Evolutionary conservation across 1,140 invertebrate species (phyloP).

Genomic region (Wiebesia pumilae): DNA sequence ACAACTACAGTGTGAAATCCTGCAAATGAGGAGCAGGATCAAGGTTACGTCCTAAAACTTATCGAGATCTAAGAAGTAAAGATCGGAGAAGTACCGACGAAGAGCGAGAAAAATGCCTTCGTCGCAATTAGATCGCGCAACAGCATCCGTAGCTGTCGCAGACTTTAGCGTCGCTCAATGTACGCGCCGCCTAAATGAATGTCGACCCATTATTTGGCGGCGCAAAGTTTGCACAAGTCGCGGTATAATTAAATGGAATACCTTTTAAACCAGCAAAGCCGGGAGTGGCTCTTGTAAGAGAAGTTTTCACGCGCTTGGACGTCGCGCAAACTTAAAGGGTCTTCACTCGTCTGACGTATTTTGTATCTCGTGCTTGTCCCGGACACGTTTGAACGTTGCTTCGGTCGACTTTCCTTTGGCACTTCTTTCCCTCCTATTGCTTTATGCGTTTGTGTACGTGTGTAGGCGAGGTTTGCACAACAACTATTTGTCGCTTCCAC

Average conservation of each 20-base stretch:
- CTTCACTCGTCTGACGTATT: neutral
- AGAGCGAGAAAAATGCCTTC: neutral
- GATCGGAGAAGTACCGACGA: neutral
- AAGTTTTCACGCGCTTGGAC: neutral
- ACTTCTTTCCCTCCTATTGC: neutral
- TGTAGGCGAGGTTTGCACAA: neutral
- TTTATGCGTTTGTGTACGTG: neutral
- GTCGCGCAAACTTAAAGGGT: neutral
- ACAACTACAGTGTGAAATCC: too few species aligned
- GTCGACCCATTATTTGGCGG: neutral
- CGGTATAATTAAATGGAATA: slow-evolving; percentile 41
- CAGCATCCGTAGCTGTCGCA: slow-evolving; percentile 28
- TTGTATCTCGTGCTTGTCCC: slow-evolving; percentile 3
- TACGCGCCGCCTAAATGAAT: neutral
- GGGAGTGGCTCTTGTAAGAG: neutral
- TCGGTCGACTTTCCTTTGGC: neutral
- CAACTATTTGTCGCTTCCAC: slow-evolving; percentile 5
- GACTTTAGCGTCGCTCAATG: slow-evolving; percentile 14
- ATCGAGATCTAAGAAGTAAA: neutral
- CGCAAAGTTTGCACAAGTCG: slow-evolving; percentile 14
- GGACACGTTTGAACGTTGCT: slow-evolving; percentile 5
- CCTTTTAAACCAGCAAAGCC: neutral
- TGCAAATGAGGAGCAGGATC: neutral
- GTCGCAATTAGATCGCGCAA: neutral
- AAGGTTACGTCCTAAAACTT: neutral